Evolutionary conservation across 2,797 vertebrate genomes (phyloP).

Genomic region (Chromis chromis): DNA sequence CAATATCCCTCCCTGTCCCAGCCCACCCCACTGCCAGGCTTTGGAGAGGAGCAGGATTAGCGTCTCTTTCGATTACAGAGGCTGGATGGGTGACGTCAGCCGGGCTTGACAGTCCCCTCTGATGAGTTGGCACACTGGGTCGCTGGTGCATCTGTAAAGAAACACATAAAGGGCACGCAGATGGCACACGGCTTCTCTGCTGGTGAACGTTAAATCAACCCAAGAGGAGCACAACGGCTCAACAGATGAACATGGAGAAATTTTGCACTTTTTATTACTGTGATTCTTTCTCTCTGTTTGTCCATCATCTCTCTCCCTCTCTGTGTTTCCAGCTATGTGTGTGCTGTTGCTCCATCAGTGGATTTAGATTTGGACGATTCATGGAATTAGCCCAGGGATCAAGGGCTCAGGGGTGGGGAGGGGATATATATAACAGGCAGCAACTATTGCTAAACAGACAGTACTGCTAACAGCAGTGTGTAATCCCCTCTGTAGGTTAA

Average conservation of each 20-base stretch:
- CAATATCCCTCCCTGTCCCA: conserved; percentile 74
- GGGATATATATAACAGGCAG: conserved; percentile 63
- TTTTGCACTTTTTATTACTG: conserved; percentile 21
- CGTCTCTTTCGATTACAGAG: conserved; percentile 85
- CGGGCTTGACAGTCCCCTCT: conserved; percentile 66
- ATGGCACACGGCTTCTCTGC: neutral
- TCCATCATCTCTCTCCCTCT: conserved; percentile 7
- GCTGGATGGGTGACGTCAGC: conserved; percentile 81
- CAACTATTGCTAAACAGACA: conserved; percentile 68
- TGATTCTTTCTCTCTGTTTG: conserved; percentile 2
- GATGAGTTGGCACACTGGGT: conserved; percentile 67
- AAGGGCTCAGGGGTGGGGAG: conserved; percentile 73
- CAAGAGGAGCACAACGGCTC: neutral
- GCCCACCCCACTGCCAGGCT: conserved; percentile 90
- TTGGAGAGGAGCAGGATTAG: conserved; percentile 89
- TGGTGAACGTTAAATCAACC: conserved; percentile 2
- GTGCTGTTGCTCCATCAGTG: conserved; percentile 67
- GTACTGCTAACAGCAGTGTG: conserved; percentile 44
- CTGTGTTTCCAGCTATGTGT: conserved; percentile 36
- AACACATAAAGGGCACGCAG: conserved; percentile 40
- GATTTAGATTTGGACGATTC: conserved; percentile 84
- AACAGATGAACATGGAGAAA: conserved; percentile 2
- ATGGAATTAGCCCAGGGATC: conserved; percentile 84
- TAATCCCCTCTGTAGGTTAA: conserved; percentile 68
- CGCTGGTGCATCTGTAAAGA: conserved; percentile 54